Conservation (phyloP, 2,888 invertebrate genomes). For the Drosophila suboccidentalis region DNA sequence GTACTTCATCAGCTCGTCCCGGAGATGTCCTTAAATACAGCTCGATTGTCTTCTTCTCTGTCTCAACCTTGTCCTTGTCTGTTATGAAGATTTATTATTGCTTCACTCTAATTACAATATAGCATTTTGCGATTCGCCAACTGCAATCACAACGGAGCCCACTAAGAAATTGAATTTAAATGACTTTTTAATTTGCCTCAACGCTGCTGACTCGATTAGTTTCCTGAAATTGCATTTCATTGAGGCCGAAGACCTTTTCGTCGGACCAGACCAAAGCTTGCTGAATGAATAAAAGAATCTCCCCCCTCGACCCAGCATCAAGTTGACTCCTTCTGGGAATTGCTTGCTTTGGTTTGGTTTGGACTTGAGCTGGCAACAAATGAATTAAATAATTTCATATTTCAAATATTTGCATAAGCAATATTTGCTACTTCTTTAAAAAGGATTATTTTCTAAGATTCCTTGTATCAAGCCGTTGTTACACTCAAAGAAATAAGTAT, state of each 20-base stretch:
- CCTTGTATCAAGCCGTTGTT: background rate
- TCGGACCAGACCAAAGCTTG: background rate
- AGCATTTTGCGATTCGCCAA: slow-evolving; percentile 50
- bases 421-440: slow-evolving; percentile 13
- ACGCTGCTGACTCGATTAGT: slow-evolving; percentile 57
- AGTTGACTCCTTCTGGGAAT: slow-evolving; percentile 1
- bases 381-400: slow-evolving; percentile 3
- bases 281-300: background rate
- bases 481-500: background rate
- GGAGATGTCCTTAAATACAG: slow-evolving; percentile 55
- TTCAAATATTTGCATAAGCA: slow-evolving; percentile 14
- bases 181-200: slow-evolving; percentile 71
- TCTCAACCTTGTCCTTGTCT: slow-evolving; percentile 40
- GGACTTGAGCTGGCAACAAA: background rate
- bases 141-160: slow-evolving; percentile 41
- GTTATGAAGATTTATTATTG: slow-evolving; percentile 75
- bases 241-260: slow-evolving; percentile 32
- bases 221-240: slow-evolving; percentile 54
- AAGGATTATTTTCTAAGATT: slow-evolving; percentile 12
- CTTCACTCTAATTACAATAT: slow-evolving; percentile 76
- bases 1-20: slow-evolving; percentile 1
- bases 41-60: slow-evolving; percentile 39
- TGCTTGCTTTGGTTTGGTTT: background rate
- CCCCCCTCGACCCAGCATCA: background rate
- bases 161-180: slow-evolving; percentile 77